These are phyloP conservation scores for Lepidurus couesii DNA, from an alignment of 1,140 invertebrate species.

Conservation along the genomic window DNA sequence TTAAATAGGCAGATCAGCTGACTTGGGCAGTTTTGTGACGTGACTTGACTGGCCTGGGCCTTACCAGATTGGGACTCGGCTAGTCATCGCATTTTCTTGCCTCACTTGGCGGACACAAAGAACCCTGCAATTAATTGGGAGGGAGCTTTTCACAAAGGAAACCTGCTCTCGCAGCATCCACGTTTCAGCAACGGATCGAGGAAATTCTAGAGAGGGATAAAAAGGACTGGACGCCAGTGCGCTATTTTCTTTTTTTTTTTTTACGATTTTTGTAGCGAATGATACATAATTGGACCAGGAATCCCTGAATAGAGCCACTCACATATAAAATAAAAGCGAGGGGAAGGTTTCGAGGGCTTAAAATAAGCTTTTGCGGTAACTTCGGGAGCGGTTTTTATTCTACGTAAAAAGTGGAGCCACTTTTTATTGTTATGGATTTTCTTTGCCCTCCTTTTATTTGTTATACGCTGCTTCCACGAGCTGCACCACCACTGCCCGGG, in stretches of 20 bases:
- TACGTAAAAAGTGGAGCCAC: background rate
- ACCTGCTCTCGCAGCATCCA: too few relatives aligned
- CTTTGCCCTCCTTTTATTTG: background rate
- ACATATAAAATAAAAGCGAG: too few relatives aligned
- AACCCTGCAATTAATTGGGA: background rate
- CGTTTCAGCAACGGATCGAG: too few relatives aligned
- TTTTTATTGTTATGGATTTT: slow-evolving; percentile 17
- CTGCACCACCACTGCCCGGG: slow-evolving; percentile 10
- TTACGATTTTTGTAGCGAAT: too few relatives aligned
- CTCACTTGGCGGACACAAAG: background rate
- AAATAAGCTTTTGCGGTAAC: background rate
- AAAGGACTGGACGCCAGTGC: too few relatives aligned
- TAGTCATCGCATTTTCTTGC: background rate
- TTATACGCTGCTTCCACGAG: background rate
- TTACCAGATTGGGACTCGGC: background rate
- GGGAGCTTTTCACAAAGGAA: background rate
- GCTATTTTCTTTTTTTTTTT: too few relatives aligned
- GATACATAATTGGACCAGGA: too few relatives aligned
- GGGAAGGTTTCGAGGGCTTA: background rate
- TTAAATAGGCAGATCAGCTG: background rate
- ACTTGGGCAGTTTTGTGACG: background rate
- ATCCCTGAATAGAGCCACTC: too few relatives aligned
- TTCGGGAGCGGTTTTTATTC: background rate
- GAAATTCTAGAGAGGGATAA: too few relatives aligned
- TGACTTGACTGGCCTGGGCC: background rate